Conservation (phyloP, 2,113 vertebrate species). For the Chaetorhynchus papuensis region DNA sequence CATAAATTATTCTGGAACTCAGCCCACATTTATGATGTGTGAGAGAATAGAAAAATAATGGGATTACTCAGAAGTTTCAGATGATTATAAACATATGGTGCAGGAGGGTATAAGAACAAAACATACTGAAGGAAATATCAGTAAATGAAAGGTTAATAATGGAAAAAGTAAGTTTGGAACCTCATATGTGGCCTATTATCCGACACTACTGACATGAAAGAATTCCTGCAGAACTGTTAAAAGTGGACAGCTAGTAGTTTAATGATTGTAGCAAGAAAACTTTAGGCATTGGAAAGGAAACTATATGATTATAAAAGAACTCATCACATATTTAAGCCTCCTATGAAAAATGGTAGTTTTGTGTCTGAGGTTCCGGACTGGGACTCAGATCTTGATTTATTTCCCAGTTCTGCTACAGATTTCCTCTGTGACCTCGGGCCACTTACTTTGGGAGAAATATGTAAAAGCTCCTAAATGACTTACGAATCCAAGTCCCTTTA, state of each 20-base stretch:
- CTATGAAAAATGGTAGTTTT: constrained; percentile 35
- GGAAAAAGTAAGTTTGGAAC: constrained; percentile 29
- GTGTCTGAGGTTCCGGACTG: constrained; percentile 30
- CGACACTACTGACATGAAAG: constrained; percentile 55
- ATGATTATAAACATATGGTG: constrained; percentile 71
- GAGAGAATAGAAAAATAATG: constrained; percentile 56
- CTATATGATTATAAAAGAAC: constrained; percentile 45
- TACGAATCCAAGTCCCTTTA: background rate
- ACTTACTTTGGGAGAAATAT: constrained; percentile 21
- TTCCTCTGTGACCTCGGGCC: constrained; percentile 35
- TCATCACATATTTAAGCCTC: constrained; percentile 35
- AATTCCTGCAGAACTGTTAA: constrained; percentile 40
- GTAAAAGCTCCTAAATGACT: constrained; percentile 26
- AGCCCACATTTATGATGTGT: constrained; percentile 38
- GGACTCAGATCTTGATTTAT: constrained; percentile 52
- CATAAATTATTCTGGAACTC: constrained; percentile 48
- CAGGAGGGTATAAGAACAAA: background rate
- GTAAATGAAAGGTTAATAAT: constrained; percentile 43
- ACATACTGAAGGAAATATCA: constrained; percentile 20
- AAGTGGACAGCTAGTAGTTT: constrained; percentile 46
- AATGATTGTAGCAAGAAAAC: constrained; percentile 7
- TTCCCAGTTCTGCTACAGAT: constrained; percentile 51
- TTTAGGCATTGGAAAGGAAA: constrained; percentile 35
- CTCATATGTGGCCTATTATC: constrained; percentile 38
- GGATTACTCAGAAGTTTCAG: constrained; percentile 37